Evolutionary conservation across 2,888 invertebrate species (phyloP).

Genomic region (Gisinianus flammeolus): DNA sequence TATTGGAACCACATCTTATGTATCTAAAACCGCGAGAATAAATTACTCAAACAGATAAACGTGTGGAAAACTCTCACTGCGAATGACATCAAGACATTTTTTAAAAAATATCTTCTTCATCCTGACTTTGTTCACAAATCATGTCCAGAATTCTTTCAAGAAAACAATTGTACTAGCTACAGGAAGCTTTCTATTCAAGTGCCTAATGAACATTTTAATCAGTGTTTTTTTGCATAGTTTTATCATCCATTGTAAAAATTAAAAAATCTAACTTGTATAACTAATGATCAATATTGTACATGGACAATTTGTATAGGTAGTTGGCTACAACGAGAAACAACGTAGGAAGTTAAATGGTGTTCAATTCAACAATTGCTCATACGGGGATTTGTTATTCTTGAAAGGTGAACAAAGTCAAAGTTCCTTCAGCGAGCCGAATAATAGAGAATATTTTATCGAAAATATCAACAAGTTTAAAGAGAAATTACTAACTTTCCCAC

Average conservation of each 20-base stretch:
- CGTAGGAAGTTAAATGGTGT: neutral
- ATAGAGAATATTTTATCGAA: slow-evolving; percentile 12
- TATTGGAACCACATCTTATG: no score
- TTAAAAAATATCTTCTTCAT: slow-evolving; percentile 19
- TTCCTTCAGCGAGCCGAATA: neutral
- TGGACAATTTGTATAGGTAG: neutral
- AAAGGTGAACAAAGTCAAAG: no score
- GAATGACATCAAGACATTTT: slow-evolving; percentile 21
- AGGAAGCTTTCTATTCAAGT: slow-evolving; percentile 19
- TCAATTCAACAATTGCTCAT: no score
- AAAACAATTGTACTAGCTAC: neutral
- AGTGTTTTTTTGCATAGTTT: no score
- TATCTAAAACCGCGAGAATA: no score
- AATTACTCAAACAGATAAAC: neutral
- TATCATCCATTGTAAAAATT: no score
- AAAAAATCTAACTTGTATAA: no score
- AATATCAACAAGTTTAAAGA: neutral
- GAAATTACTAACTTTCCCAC: slow-evolving; percentile 3
- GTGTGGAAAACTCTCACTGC: slow-evolving; percentile 8
- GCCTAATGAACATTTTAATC: no score
- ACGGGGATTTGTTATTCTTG: no score
- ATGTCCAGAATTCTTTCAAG: slow-evolving; percentile 1
- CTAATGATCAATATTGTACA: no score
- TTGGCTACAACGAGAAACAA: slow-evolving; percentile 8
- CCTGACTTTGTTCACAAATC: neutral